A percentile compares a stretch with the other conserved stretches of the same genome.
These are phyloP conservation scores for Batillaria attramentaria DNA, from an alignment of 1,140 invertebrate species.

Conservation along the genomic window DNA sequence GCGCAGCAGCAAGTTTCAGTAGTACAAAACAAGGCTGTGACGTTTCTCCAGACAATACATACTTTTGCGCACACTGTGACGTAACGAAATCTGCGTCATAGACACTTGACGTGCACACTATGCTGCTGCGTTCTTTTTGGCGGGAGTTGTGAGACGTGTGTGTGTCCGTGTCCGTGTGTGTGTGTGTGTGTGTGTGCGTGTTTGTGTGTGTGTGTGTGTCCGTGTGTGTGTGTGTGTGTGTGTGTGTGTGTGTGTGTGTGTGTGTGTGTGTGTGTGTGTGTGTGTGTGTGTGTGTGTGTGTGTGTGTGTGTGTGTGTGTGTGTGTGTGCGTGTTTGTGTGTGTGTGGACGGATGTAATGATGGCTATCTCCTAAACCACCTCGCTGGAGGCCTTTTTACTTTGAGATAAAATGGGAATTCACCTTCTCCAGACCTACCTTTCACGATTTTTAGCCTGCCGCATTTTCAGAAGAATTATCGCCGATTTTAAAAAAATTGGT, in stretches of 20 bases:
- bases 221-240: neutral
- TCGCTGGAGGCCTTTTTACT: neutral
- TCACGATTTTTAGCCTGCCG: too few species aligned
- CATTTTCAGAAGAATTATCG: too few species aligned
- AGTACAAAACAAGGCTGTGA: too few species aligned
- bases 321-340: neutral
- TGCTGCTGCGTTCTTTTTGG: neutral
- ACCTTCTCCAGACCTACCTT: neutral
- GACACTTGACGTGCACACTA: too few species aligned
- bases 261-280: neutral
- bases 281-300: neutral
- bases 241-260: neutral
- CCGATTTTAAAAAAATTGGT: too few species aligned
- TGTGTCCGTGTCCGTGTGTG: neutral
- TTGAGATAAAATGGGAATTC: neutral
- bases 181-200: neutral
- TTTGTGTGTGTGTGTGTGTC: neutral
- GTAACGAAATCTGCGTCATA: too few species aligned
- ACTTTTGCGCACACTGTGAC: too few species aligned
- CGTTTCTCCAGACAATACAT: too few species aligned
- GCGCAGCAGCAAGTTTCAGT: too few species aligned
- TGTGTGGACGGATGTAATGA: neutral
- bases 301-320: neutral
- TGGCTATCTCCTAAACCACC: neutral
- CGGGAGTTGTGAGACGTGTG: neutral